phyloP scores from a whole-genome alignment of 2,888 invertebrate genomes.

The Timema podura region DNA sequence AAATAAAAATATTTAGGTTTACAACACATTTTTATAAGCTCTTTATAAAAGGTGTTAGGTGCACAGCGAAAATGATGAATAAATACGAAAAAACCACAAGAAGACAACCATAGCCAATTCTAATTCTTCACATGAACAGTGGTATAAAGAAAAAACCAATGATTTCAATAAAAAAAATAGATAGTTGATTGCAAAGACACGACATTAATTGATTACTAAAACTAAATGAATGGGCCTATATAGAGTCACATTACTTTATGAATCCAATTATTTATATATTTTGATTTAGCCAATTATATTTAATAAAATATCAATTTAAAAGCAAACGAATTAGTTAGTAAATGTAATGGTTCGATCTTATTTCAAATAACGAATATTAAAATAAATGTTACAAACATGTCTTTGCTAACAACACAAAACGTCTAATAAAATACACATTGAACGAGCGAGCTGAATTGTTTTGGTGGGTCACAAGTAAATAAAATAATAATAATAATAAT shows the following conservation, averaged over 20 bases:
- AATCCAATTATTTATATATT: too few species aligned
- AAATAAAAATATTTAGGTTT: too few species aligned
- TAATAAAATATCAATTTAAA: too few species aligned
- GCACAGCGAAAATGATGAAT: constrained; percentile 13
- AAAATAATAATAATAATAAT: constrained; percentile 17
- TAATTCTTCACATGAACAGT: constrained; percentile 8
- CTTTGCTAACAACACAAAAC: not conserved
- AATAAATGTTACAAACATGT: too few species aligned
- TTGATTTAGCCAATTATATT: too few species aligned
- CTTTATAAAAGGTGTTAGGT: not conserved
- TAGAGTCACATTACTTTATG: too few species aligned
- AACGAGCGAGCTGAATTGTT: constrained; percentile 43
- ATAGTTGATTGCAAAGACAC: constrained; percentile 1
- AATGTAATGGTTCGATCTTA: too few species aligned
- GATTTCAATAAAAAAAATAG: constrained; percentile 13
- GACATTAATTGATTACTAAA: too few species aligned
- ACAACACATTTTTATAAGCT: too few species aligned
- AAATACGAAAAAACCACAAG: constrained; percentile 14
- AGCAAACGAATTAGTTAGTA: too few species aligned
- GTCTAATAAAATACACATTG: constrained; percentile 23
- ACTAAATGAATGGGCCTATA: too few species aligned
- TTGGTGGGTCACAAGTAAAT: constrained; percentile 12
- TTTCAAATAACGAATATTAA: too few species aligned
- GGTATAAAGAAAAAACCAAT: constrained; percentile 9
- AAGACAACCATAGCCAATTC: constrained; percentile 14